Evolutionary conservation across 2,888 invertebrate genomes (phyloP).

Genomic region (Drosophila macrothrix): DNA sequence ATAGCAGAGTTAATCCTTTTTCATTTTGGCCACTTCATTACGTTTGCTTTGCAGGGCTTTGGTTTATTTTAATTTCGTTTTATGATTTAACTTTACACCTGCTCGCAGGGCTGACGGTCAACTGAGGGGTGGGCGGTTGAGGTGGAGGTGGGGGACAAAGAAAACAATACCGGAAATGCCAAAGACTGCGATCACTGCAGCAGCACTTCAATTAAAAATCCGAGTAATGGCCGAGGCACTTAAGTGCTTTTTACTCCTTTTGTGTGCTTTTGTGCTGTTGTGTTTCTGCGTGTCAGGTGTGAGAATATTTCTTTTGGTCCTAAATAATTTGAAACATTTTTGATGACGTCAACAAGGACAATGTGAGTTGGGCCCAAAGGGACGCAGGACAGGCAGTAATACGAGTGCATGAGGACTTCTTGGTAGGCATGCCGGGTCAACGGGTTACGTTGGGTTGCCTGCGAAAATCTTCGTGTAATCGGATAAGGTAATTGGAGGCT

Average conservation of each 20-base stretch:
- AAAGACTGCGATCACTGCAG: constrained; percentile 48
- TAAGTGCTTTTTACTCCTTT: constrained; percentile 75
- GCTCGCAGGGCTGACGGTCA: constrained; percentile 58
- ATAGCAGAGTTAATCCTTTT: constrained; percentile 58
- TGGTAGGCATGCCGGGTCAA: constrained; percentile 61
- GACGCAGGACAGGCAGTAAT: constrained; percentile 58
- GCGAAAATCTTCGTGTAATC: constrained; percentile 83
- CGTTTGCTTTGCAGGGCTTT: constrained; percentile 56
- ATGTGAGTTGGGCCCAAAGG: constrained; percentile 50
- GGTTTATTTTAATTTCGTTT: constrained; percentile 84
- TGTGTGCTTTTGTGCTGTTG: constrained; percentile 11
- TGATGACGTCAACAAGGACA: constrained; percentile 54
- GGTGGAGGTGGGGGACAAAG: not conserved
- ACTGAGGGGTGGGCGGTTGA: constrained; percentile 7
- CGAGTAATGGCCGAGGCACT: constrained; percentile 66
- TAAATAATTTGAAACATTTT: constrained; percentile 73
- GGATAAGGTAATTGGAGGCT: constrained; percentile 85
- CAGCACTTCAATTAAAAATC: constrained; percentile 82
- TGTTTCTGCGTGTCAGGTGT: constrained; percentile 31
- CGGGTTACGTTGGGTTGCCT: constrained; percentile 47
- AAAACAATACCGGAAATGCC: constrained; percentile 51
- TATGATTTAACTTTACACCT: constrained; percentile 84
- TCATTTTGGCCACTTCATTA: constrained; percentile 66
- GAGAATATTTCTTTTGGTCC: constrained; percentile 65
- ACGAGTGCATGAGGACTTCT: constrained; percentile 52